These are phyloP conservation scores for Pristionchus entomophagus DNA, from an alignment of 2,888 invertebrate species.

Conservation along the genomic window DNA sequence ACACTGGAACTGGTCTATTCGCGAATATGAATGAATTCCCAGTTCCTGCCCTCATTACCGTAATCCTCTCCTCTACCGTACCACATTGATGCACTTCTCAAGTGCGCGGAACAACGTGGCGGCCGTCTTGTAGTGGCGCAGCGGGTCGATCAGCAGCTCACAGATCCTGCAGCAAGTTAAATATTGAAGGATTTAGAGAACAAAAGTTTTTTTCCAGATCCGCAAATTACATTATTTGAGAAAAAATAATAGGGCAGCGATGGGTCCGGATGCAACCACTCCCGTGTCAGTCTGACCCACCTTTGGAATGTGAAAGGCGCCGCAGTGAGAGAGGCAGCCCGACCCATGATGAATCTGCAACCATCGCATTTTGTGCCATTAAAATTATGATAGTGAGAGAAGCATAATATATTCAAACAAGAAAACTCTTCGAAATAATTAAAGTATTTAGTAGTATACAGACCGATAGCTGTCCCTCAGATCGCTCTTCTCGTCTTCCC, in stretches of 20 bases:
- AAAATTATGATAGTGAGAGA: too few species aligned
- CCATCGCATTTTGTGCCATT: neutral
- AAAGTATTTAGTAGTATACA: too few species aligned
- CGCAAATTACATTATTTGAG: neutral
- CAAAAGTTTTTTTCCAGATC: neutral
- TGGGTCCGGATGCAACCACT: too few species aligned
- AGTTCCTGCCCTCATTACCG: too few species aligned
- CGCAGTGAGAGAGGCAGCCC: conserved; percentile 35
- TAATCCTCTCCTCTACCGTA: neutral
- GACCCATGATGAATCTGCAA: conserved; percentile 38
- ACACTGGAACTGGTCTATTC: too few species aligned
- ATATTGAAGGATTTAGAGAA: neutral
- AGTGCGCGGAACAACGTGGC: conserved; percentile 97
- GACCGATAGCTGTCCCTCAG: conserved; percentile 35
- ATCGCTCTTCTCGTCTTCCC: conserved; percentile 38
- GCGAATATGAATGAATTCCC: too few species aligned
- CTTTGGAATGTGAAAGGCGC: conserved; percentile 49
- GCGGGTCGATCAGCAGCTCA: conserved; percentile 90
- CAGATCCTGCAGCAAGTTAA: conserved; percentile 82
- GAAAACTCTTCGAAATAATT: too few species aligned
- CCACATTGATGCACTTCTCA: conserved; percentile 82
- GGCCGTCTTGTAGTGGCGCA: conserved; percentile 92
- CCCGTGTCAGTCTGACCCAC: too few species aligned
- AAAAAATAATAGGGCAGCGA: too few species aligned
- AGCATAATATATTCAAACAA: too few species aligned